Conservation (phyloP, 1,140 invertebrate species). For the Drosophila truncata region DNA sequence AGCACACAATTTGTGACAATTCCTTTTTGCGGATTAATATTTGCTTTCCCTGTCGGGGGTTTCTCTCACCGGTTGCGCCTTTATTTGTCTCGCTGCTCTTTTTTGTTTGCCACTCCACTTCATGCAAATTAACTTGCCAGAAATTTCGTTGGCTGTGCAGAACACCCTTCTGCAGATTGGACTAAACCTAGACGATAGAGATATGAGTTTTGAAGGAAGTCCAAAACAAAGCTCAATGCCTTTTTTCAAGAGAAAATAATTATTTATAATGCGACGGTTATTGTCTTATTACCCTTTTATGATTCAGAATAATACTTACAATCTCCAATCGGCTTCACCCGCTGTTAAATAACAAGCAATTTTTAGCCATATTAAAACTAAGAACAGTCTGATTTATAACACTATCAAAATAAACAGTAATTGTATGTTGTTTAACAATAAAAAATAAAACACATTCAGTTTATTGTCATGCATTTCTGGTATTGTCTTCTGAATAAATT, state of each 20-base stretch:
- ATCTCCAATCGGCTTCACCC: background rate
- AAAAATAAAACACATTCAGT: too few species aligned
- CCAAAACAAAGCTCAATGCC: background rate
- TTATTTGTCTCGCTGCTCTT: constrained; percentile 71
- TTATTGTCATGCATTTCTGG: too few species aligned
- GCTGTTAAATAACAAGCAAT: background rate
- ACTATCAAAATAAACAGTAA: too few species aligned
- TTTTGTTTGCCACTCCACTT: constrained; percentile 62
- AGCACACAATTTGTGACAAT: constrained; percentile 81
- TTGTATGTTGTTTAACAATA: too few species aligned
- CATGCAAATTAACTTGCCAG: constrained; percentile 80
- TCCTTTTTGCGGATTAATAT: constrained; percentile 84
- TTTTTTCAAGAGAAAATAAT: background rate
- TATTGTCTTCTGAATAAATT: too few species aligned
- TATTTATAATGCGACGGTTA: background rate
- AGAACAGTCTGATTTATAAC: too few species aligned
- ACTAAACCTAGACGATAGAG: constrained; percentile 9
- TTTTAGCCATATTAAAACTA: too few species aligned
- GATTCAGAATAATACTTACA: background rate
- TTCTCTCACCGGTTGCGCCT: constrained; percentile 75
- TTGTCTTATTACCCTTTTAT: background rate
- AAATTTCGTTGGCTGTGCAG: constrained; percentile 59
- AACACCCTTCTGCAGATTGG: constrained; percentile 11
- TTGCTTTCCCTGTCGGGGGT: constrained; percentile 59
- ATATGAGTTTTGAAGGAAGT: constrained; percentile 6